Evolutionary conservation across 2,113 vertebrate species (phyloP).

Genomic region (Eptesicus fuscus): DNA sequence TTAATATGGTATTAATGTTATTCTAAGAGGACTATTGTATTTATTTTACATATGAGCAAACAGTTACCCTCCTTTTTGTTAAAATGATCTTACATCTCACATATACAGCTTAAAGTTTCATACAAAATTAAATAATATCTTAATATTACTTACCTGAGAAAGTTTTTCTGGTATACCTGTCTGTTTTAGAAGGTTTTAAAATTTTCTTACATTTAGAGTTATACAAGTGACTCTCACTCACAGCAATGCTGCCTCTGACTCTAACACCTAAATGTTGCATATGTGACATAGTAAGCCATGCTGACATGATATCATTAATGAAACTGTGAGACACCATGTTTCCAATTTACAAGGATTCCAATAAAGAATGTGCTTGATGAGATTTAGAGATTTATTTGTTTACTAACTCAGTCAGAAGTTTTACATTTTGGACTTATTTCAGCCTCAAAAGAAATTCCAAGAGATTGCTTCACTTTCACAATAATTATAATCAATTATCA

Average conservation of each 20-base stretch:
- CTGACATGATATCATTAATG: conserved; percentile 80
- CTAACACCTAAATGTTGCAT: conserved; percentile 69
- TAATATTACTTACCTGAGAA: background rate
- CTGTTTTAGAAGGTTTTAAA: conserved; percentile 22
- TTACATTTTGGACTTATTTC: conserved; percentile 78
- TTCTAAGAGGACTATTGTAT: background rate
- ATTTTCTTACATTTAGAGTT: conserved; percentile 34
- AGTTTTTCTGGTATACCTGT: background rate
- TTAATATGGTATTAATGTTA: background rate
- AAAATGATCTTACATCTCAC: conserved; percentile 10
- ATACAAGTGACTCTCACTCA: background rate
- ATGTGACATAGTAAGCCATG: conserved; percentile 68
- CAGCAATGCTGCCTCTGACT: conserved; percentile 17
- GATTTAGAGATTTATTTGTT: conserved; percentile 85
- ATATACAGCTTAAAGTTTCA: background rate
- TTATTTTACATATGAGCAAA: background rate
- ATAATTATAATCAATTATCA: conserved; percentile 81
- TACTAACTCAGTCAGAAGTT: conserved; percentile 79
- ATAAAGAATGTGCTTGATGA: conserved; percentile 81
- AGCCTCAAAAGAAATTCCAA: conserved; percentile 78
- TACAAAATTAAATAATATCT: background rate
- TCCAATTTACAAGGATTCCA: conserved; percentile 77
- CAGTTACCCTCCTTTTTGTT: background rate
- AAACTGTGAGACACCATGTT: conserved; percentile 68
- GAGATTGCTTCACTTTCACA: conserved; percentile 83